phyloP scores from a whole-genome alignment of 2,113 vertebrate species.

The Oceanites oceanicus region DNA sequence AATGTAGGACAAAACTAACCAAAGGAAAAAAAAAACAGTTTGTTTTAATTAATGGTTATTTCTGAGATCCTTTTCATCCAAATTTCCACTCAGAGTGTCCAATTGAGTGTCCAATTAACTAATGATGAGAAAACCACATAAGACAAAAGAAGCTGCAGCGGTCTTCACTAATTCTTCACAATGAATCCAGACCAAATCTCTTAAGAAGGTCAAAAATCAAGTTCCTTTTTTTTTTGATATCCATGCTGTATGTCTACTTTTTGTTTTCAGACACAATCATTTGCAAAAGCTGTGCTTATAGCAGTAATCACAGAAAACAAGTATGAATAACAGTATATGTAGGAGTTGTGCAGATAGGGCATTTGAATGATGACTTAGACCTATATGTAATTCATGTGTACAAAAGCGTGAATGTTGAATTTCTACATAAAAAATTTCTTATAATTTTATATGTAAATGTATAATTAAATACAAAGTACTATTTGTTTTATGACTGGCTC shows the following conservation, averaged over 20 bases:
- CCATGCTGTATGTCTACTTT: not conserved
- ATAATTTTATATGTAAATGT: not conserved
- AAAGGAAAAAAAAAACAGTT: not conserved
- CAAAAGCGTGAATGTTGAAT: not conserved
- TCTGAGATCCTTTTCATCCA: not conserved
- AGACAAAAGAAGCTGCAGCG: not conserved
- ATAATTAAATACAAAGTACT: not conserved
- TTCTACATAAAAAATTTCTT: not conserved
- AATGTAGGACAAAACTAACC: not conserved
- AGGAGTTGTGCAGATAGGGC: not conserved
- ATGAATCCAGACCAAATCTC: not conserved
- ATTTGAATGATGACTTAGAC: not conserved
- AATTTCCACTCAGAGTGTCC: not conserved
- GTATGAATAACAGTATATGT: not conserved
- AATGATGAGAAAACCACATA: not conserved
- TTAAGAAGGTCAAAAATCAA: not conserved
- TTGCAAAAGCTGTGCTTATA: not conserved
- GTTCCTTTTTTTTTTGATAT: not conserved
- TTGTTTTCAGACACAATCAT: not conserved
- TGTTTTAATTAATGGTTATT: not conserved
- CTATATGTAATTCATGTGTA: not conserved
- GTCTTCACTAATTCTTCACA: not conserved
- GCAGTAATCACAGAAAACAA: not conserved
- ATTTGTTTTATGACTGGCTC: not conserved
- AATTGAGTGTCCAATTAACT: not conserved